A percentile compares a stretch with the other conserved stretches of the same genome.
phyloP scores from a whole-genome alignment of 2,888 invertebrate species.

The Nebria brevicollis region DNA sequence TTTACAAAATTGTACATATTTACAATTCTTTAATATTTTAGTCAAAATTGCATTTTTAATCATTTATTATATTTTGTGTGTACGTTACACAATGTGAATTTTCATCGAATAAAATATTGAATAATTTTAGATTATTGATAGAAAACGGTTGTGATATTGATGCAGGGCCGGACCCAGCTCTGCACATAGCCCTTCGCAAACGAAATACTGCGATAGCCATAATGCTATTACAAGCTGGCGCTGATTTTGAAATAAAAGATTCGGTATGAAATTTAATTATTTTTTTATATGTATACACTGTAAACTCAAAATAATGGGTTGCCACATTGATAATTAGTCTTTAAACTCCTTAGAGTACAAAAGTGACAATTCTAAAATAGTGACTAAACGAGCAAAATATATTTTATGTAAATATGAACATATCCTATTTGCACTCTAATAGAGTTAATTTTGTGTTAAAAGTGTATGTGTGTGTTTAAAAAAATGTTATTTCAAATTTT shows the following conservation, averaged over 20 bases:
- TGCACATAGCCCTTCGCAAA: constrained; percentile 70
- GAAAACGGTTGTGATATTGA: constrained; percentile 61
- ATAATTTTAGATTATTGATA: constrained; percentile 57
- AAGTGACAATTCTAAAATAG: background rate
- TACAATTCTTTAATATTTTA: too few relatives aligned
- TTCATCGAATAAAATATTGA: too few relatives aligned
- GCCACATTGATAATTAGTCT: background rate
- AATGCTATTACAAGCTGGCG: constrained; percentile 70
- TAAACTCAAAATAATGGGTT: background rate
- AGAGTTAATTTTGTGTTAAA: constrained; percentile 35
- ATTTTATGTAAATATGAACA: background rate
- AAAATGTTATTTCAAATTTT: constrained; percentile 49
- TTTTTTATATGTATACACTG: background rate
- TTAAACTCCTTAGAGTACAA: background rate
- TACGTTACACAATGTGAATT: too few relatives aligned
- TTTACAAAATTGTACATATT: too few relatives aligned
- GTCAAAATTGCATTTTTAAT: too few relatives aligned
- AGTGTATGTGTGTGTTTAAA: too few relatives aligned
- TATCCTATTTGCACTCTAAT: constrained; percentile 9
- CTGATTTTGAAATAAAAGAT: constrained; percentile 67
- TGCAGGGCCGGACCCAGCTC: constrained; percentile 64
- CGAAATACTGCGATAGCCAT: constrained; percentile 68
- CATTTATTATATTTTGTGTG: too few relatives aligned
- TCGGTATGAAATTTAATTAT: constrained; percentile 59
- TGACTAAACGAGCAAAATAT: background rate